Conservation (phyloP, 1,140 invertebrate genomes). For the Saccostrea glomerata region DNA sequence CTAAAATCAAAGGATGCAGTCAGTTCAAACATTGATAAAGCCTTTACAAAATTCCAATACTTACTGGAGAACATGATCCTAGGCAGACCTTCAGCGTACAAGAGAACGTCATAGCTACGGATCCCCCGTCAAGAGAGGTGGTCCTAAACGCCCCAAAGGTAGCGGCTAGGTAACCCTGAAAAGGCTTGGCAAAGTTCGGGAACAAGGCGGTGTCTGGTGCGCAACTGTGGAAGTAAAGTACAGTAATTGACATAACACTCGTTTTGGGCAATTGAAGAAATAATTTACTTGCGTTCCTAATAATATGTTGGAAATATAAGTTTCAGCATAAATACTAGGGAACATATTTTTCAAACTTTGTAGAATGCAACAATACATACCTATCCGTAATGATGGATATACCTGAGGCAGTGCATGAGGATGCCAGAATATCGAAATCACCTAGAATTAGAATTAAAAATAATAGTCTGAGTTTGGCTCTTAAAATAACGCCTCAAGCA, state of each 20-base stretch:
- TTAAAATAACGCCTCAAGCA: too few species aligned
- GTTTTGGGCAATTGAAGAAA: too few species aligned
- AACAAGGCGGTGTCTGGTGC: slow-evolving; percentile 46
- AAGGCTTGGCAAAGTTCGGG: slow-evolving; percentile 48
- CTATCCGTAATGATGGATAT: slow-evolving; percentile 46
- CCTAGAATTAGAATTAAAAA: slow-evolving; percentile 28
- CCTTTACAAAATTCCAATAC: neutral
- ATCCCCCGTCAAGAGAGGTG: slow-evolving; percentile 54
- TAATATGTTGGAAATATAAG: too few species aligned
- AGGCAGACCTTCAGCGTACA: slow-evolving; percentile 58
- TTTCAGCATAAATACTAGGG: too few species aligned
- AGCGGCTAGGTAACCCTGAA: slow-evolving; percentile 50
- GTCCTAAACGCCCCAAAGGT: slow-evolving; percentile 58
- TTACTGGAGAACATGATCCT: slow-evolving; percentile 49
- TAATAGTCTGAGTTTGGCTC: too few species aligned
- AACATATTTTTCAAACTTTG: neutral
- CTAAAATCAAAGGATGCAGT: too few species aligned
- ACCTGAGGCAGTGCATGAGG: slow-evolving; percentile 48
- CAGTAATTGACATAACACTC: too few species aligned
- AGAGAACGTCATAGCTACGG: slow-evolving; percentile 59
- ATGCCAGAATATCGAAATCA: slow-evolving; percentile 53
- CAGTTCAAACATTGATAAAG: too few species aligned
- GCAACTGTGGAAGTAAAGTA: slow-evolving; percentile 22
- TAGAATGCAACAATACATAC: neutral
- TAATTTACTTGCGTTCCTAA: too few species aligned